Conservation (phyloP, 2,888 invertebrate genomes). For the Electrophaes corylata region DNA sequence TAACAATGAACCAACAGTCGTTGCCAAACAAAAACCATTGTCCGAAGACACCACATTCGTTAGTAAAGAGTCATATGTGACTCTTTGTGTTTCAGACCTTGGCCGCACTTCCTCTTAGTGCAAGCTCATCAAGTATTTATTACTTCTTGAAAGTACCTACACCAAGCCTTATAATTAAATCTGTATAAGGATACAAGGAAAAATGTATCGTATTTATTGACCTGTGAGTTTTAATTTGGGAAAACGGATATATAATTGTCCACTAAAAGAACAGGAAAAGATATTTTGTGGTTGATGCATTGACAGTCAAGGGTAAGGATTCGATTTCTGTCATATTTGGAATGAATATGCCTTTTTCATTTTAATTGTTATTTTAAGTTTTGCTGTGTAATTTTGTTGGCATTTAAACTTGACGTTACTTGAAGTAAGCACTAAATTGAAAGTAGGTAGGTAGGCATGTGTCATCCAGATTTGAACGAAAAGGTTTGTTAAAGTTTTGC, state of each 20-base stretch:
- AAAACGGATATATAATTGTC: background rate
- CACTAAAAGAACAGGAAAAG: no score
- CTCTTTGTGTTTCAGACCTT: conserved; percentile 13
- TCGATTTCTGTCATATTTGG: no score
- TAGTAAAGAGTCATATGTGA: conserved; percentile 9
- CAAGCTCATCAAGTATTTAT: conserved; percentile 7
- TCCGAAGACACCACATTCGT: conserved; percentile 1
- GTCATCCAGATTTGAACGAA: no score
- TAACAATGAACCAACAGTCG: background rate
- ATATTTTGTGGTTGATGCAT: no score
- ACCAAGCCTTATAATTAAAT: background rate
- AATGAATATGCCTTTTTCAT: no score
- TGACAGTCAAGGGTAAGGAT: no score
- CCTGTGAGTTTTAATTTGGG: background rate
- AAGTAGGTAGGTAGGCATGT: no score
- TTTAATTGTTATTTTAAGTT: no score
- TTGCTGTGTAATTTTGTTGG: no score
- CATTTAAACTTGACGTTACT: no score
- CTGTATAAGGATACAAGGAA: conserved; percentile 5
- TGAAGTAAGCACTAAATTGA: no score
- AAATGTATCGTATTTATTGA: background rate
- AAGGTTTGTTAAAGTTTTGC: no score
- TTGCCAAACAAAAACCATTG: background rate
- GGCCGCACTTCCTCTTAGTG: conserved; percentile 9
- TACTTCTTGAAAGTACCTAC: conserved; percentile 2